phyloP scores from a whole-genome alignment of 2,888 invertebrate genomes.

The Meteorus colon region DNA sequence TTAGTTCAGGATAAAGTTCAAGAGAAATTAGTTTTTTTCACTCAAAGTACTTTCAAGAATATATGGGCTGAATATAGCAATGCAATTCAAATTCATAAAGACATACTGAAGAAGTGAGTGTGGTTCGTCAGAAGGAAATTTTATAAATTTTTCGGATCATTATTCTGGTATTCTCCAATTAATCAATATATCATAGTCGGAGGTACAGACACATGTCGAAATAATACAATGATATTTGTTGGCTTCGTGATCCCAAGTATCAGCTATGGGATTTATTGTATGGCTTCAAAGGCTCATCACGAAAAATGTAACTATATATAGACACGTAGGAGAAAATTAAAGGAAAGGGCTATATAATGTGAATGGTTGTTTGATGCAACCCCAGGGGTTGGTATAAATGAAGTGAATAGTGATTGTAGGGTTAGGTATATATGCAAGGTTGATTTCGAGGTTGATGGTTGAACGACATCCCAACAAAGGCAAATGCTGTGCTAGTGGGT shows the following conservation, averaged over 20 bases:
- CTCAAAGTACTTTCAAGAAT: too few relatives aligned
- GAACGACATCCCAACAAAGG: not conserved
- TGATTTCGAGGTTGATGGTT: constrained; percentile 28
- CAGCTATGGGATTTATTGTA: constrained; percentile 53
- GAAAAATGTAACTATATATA: constrained; percentile 38
- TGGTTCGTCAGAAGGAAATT: too few relatives aligned
- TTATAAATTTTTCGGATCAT: too few relatives aligned
- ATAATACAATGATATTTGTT: constrained; percentile 39
- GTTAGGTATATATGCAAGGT: constrained; percentile 7
- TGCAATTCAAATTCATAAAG: too few relatives aligned
- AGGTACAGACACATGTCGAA: not conserved
- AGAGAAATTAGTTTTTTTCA: too few relatives aligned
- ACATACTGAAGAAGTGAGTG: too few relatives aligned
- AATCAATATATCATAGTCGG: constrained; percentile 4
- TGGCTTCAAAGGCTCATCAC: constrained; percentile 60
- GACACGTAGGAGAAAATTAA: constrained; percentile 29
- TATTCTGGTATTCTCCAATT: too few relatives aligned
- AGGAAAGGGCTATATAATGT: constrained; percentile 24
- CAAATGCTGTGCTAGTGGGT: not conserved
- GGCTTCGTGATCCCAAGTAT: constrained; percentile 59
- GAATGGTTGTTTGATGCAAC: not conserved
- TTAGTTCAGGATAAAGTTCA: not conserved
- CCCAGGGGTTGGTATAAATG: not conserved
- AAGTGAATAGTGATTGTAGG: constrained; percentile 35
- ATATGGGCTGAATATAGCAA: too few relatives aligned